Evolutionary conservation across 2,888 invertebrate genomes (phyloP).

Genomic region (Nasonovia ribisnigri): DNA sequence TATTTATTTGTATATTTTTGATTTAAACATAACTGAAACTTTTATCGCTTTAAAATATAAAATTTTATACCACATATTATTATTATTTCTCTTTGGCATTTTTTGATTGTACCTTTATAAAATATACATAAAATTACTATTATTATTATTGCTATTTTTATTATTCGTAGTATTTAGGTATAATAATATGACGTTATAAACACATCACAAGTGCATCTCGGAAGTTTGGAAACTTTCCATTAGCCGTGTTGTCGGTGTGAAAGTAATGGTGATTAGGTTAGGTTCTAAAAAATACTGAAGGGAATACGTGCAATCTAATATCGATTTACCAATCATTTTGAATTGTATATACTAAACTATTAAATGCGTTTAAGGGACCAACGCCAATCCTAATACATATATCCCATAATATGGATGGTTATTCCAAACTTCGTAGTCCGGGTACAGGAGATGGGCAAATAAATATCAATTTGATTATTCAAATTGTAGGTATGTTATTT

Average conservation of each 20-base stretch:
- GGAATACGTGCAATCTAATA: too few relatives aligned
- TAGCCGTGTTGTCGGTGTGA: neutral
- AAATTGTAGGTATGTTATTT: neutral
- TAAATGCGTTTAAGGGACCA: neutral
- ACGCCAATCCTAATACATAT: neutral
- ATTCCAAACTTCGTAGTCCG: neutral
- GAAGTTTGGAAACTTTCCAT: neutral
- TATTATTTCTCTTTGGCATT: neutral
- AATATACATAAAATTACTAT: neutral
- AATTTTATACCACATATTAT: neutral
- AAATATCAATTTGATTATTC: neutral
- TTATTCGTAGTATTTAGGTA: neutral
- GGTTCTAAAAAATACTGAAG: too few relatives aligned
- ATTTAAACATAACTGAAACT: neutral
- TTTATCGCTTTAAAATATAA: neutral
- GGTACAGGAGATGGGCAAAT: neutral
- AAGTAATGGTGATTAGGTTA: neutral
- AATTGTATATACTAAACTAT: neutral
- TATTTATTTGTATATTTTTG: neutral
- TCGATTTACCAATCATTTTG: neutral
- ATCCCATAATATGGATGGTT: neutral
- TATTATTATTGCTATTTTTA: neutral
- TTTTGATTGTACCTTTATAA: neutral
- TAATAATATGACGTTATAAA: neutral
- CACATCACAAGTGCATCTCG: neutral